Base-by-base conservation (phyloP, 2,888 invertebrate species). In the Pyrgus malvae region DNA sequence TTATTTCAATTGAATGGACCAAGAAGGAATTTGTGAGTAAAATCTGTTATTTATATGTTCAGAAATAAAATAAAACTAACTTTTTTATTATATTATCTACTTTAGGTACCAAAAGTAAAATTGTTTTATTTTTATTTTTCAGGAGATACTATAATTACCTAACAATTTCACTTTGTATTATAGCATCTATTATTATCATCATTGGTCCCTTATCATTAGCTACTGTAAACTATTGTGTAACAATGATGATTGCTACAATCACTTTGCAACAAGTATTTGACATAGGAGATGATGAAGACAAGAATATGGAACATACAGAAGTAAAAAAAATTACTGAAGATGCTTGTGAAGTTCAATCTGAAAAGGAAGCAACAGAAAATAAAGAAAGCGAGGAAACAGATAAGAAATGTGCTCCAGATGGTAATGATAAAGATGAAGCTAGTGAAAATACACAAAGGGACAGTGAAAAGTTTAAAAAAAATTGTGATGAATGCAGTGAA, bases 1-100 rank as follows among this genome's bases (percentile, higher is more conserved):
- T 74, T 95, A 40, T 94, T 95, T 93, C 94, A 95, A 70, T 79
- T 93, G 48, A 91, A 92, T 19, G 91, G 92, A 1, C 95, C 95
- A 0, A 91, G 90, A 67, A 81, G 76, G 58, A 91, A 93, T 68
- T 83, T 93, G 94, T 94, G 86, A 92, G 93, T 88, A 51, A n/a
- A n/a, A n/a, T n/a, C n/a, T n/a, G n/a, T n/a, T n/a, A n/a, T n/a
- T n/a, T n/a, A n/a, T n/a, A n/a, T n/a, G n/a, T n/a, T n/a, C n/a
- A n/a, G n/a, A n/a, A n/a, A n/a, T n/a, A n/a, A n/a, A n/a, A n/a
- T 38, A 27, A 16, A 45, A 29, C 29, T 29, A 29, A 29, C 29
- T 29, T n/a, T 29, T 3, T 29, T 16, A n/a, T n/a, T n/a, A n/a
- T n/a, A n/a, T n/a, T n/a, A n/a, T n/a, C n/a, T n/a, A n/a, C n/a